Evolutionary conservation across 2,797 vertebrate species (phyloP).

Genomic region (Sylvia borin): DNA sequence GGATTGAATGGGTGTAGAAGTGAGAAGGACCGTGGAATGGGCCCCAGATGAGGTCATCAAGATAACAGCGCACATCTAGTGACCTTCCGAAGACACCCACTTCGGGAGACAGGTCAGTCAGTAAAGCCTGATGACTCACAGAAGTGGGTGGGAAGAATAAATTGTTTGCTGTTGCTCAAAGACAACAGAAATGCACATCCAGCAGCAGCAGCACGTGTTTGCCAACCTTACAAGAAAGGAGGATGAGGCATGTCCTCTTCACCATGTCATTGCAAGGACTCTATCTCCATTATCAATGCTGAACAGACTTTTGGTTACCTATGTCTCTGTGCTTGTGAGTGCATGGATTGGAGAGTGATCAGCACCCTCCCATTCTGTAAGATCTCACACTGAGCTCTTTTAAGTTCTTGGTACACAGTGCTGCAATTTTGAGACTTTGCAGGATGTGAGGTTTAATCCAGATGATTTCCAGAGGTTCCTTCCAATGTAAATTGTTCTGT

Average conservation of each 20-base stretch:
- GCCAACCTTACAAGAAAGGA: background rate
- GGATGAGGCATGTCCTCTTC: background rate
- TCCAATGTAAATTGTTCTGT: background rate
- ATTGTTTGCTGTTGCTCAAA: background rate
- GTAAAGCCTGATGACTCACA: background rate
- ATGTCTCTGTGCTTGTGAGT: background rate
- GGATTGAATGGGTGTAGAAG: background rate
- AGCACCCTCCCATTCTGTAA: background rate
- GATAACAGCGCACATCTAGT: background rate
- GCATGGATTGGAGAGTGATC: background rate
- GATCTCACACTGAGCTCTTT: background rate
- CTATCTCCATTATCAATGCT: background rate
- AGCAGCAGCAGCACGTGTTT: background rate
- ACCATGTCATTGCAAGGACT: background rate
- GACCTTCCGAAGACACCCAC: background rate
- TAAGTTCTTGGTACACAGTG: background rate
- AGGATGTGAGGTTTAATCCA: background rate
- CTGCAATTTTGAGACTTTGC: background rate
- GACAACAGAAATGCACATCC: background rate
- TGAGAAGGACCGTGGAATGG: background rate
- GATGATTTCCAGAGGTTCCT: background rate
- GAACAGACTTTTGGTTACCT: background rate
- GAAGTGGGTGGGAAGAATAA: background rate
- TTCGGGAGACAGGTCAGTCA: background rate
- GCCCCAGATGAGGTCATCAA: background rate